Evolutionary conservation across 2,797 vertebrate genomes (phyloP), one percentile per base, ranked within the genome.

Genomic region (Sebastes melanostomus): DNA sequence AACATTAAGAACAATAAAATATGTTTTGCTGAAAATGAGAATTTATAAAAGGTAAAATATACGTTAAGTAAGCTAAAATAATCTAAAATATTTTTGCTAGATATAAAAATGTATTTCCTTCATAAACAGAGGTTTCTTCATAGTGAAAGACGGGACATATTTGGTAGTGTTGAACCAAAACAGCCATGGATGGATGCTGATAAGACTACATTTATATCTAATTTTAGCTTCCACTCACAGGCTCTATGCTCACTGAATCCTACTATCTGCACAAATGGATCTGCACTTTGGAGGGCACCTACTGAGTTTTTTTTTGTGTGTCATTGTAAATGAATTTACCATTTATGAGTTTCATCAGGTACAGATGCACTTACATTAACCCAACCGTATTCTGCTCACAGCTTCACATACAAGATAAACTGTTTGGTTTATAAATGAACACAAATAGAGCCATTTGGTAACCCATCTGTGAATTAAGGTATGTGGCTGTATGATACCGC

Each of bases 81-180:
- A 59, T 34, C 4, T 46, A 63, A 72, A 34, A 76, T 10, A 66
- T n/a, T 61, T 34, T 63, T 54, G 22, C 50, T 63, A 20, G 1
- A 77, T 56, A 36, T 55, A 52, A 67, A 82, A 63, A 65, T 22
- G 11, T 9, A 29, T 29, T 69, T 73, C 59, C 56, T 75, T 86
- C 29, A 86, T 71, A 22, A 86, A 78, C 42, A 69, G 32, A 54
- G 7, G 18, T 62, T 80, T 50, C 66, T 66, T 84, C 50, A 74
- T 72, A 66, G 7, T 54, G 14, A 79, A 80, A 71, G 4, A 50
- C 24, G 14, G 30, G 24, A 56, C 12, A 61, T 36, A 67, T 55
- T 66, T 59, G 46, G 36, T 24, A 27, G 4, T 11, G 13, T 13
- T 52, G 20, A 81, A 78, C 29, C 2, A 16, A 70, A 80, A 72